A percentile compares a stretch with the other conserved stretches of the same genome.
phyloP scores from a whole-genome alignment of 2,797 vertebrate genomes.

The Coccyzus lansbergi region DNA sequence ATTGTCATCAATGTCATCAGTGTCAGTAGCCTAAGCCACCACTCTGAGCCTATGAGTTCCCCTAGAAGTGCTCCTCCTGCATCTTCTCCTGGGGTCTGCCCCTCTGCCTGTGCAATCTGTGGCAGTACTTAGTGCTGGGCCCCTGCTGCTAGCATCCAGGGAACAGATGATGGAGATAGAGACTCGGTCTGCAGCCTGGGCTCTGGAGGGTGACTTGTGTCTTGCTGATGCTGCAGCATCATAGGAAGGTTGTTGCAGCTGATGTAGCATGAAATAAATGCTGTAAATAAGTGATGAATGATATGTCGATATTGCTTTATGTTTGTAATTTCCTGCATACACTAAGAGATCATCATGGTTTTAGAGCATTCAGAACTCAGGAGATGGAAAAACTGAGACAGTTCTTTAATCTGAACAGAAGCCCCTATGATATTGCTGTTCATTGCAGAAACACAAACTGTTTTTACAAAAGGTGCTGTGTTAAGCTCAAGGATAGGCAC shows the following conservation, averaged over 20 bases:
- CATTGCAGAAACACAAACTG: not conserved
- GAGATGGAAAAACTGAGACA: not conserved
- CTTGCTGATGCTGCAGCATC: not conserved
- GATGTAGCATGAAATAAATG: not conserved
- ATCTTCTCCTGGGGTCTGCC: conserved; percentile 43
- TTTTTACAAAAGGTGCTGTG: not conserved
- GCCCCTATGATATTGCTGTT: not conserved
- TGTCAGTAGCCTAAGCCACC: conserved; percentile 51
- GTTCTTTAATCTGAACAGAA: not conserved
- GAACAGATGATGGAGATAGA: conserved; percentile 41
- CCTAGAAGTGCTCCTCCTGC: not conserved
- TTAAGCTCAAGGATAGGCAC: not conserved
- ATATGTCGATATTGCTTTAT: not conserved
- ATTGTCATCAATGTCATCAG: conserved; percentile 67
- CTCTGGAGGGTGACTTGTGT: not conserved
- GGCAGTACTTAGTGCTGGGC: not conserved
- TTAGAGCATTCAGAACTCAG: not conserved
- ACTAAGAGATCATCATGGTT: not conserved
- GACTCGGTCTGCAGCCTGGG: not conserved
- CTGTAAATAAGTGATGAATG: not conserved
- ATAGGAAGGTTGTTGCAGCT: not conserved
- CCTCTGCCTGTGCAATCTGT: conserved; percentile 18
- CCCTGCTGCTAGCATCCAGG: not conserved
- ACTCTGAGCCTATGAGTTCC: not conserved
- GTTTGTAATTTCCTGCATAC: not conserved